A percentile compares a stretch with the other conserved stretches of the same genome.
Conservation (phyloP, 2,888 invertebrate species). For the Dione juno region DNA sequence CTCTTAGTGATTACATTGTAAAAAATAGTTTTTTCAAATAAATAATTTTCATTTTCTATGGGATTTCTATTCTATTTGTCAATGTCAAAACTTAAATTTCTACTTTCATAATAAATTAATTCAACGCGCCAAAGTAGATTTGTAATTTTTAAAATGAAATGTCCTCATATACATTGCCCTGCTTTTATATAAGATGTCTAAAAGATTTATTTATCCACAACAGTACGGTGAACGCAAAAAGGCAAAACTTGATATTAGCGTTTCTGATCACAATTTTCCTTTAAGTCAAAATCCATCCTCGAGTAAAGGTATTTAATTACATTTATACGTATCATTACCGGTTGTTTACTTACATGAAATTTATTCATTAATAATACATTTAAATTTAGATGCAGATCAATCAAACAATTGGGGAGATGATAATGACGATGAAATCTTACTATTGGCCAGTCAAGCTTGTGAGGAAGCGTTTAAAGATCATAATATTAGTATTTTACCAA, state of each 20-base stretch:
- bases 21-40: background rate
- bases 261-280: constrained; percentile 76
- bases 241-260: constrained; percentile 70
- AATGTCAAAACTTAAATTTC: background rate
- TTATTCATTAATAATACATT: constrained; percentile 15
- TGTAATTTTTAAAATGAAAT: constrained; percentile 6
- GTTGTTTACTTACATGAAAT: background rate
- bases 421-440: constrained; percentile 75
- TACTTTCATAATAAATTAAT: background rate
- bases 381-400: constrained; percentile 30
- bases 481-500: constrained; percentile 56
- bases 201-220: constrained; percentile 65
- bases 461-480: constrained; percentile 65
- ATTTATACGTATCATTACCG: background rate
- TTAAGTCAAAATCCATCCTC: constrained; percentile 67
- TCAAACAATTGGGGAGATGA: constrained; percentile 74
- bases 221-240: constrained; percentile 70
- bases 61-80: too few relatives aligned
- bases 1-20: background rate
- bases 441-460: constrained; percentile 77
- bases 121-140: constrained; percentile 6
- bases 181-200: constrained; percentile 62
- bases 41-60: background rate
- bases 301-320: constrained; percentile 57
- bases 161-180: background rate